phyloP scores from a whole-genome alignment of 2,113 vertebrate genomes.

The Tetrax tetrax region DNA sequence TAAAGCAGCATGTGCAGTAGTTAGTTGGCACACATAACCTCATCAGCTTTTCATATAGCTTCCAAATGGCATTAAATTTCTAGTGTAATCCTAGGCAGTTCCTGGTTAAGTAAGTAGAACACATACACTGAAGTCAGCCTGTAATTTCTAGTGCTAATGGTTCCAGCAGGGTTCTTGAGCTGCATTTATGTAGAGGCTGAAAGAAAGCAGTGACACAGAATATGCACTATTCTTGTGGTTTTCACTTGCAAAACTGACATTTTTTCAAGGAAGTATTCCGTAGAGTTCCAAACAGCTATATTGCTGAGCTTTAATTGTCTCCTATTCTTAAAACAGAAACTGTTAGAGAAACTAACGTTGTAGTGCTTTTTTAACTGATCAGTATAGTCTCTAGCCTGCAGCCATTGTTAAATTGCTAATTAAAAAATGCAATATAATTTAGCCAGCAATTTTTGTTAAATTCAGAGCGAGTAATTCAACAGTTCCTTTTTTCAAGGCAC shows the following conservation, averaged over 20 bases:
- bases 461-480: neutral
- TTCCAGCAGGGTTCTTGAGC: neutral
- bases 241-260: neutral
- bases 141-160: neutral
- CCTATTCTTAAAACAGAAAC: neutral
- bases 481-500: neutral
- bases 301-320: neutral
- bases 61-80: neutral
- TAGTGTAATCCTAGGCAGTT: neutral
- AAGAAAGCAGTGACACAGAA: neutral
- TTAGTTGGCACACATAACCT: neutral
- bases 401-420: neutral
- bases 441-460: neutral
- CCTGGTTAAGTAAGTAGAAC: neutral
- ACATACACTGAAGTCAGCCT: neutral
- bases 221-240: neutral
- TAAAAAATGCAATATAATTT: neutral
- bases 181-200: neutral
- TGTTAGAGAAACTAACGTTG: neutral
- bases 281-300: neutral
- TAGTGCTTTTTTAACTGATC: neutral
- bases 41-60: neutral
- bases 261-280: neutral
- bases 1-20: neutral
- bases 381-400: neutral